phyloP scores from a whole-genome alignment of 2,797 vertebrate species.

The Arnoldichthys spilopterus region DNA sequence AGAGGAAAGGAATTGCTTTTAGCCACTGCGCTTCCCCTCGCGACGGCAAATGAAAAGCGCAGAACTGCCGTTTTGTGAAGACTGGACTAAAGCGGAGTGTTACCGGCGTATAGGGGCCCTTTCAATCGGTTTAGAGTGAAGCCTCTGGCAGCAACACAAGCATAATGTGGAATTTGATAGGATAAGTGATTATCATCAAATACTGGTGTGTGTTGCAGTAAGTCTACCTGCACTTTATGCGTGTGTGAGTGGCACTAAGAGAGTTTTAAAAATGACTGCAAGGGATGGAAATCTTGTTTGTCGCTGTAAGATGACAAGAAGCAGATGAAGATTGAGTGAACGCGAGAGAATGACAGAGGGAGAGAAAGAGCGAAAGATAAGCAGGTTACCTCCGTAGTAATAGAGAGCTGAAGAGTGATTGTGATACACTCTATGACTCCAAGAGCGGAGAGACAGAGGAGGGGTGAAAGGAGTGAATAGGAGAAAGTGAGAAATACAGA shows the following conservation, averaged over 20 bases:
- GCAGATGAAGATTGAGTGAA: conserved; percentile 22
- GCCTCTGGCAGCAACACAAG: conserved; percentile 33
- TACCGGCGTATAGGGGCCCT: conserved; percentile 24
- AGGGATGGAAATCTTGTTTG: conserved; percentile 34
- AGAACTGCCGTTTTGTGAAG: conserved; percentile 47
- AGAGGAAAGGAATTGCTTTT: conserved; percentile 51
- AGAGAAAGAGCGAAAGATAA: conserved; percentile 17
- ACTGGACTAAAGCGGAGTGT: conserved; percentile 26
- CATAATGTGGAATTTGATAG: conserved; percentile 48
- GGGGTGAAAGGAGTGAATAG: background rate
- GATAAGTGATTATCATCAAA: conserved; percentile 52
- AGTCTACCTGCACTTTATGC: conserved; percentile 1
- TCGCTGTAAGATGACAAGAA: conserved; percentile 1
- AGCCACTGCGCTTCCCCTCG: conserved; percentile 39
- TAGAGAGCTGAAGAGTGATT: conserved; percentile 50
- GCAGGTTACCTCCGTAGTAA: conserved; percentile 41
- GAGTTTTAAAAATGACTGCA: conserved; percentile 45
- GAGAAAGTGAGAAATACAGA: background rate
- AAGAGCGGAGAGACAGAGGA: background rate
- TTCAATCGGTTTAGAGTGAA: conserved; percentile 46
- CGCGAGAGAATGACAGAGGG: background rate
- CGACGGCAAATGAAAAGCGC: conserved; percentile 47
- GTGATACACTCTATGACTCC: conserved; percentile 50
- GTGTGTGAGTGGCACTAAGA: conserved; percentile 37
- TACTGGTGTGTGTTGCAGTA: conserved; percentile 20